phyloP scores from a whole-genome alignment of 2,888 invertebrate species.

The Cantharis rufa region DNA sequence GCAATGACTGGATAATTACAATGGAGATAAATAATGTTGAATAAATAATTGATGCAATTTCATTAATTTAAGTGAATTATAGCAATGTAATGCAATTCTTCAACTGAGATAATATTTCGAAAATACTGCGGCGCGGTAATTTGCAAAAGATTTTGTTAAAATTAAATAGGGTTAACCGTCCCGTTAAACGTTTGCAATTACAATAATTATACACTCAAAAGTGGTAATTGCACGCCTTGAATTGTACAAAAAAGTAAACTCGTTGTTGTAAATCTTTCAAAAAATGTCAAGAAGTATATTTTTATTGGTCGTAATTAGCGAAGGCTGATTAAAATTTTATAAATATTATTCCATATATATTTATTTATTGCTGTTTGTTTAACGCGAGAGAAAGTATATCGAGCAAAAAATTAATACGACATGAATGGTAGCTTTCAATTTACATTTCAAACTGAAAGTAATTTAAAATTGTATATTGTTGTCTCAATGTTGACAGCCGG shows the following conservation, averaged over 20 bases:
- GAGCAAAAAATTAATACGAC: neutral
- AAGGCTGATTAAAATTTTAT: neutral
- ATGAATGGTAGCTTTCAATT: neutral
- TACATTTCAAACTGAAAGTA: neutral
- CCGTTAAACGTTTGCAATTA: neutral
- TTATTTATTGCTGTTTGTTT: neutral
- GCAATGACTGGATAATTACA: neutral
- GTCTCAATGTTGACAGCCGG: neutral
- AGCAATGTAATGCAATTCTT: neutral
- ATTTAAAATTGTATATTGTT: neutral
- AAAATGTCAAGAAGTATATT: neutral
- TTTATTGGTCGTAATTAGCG: neutral
- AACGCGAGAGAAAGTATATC: neutral
- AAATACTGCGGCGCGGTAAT: neutral
- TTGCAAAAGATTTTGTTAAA: neutral
- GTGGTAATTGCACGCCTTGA: neutral
- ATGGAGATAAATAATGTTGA: neutral
- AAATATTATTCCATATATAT: neutral
- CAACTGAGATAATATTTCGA: neutral
- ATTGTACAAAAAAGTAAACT: neutral
- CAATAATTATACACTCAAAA: neutral
- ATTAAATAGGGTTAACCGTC: neutral
- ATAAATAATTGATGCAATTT: neutral
- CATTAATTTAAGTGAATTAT: neutral
- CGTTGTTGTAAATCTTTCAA: neutral